These are phyloP conservation scores for Microchirus variegatus DNA, from an alignment of 2,797 vertebrate genomes.

Conservation along the genomic window DNA sequence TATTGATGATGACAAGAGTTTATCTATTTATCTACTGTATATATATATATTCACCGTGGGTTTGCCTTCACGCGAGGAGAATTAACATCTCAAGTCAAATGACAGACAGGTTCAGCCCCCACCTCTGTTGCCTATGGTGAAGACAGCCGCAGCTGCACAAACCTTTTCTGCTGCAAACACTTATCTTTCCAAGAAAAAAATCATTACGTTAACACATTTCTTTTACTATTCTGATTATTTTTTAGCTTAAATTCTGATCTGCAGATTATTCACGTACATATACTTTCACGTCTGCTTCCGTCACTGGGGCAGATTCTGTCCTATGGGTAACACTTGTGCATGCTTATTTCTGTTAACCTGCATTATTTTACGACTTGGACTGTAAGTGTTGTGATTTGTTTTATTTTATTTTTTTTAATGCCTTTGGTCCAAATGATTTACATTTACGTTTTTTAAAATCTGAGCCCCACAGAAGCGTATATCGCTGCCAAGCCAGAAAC, in stretches of 20 bases:
- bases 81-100: slow-evolving; percentile 35
- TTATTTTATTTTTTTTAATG: neutral
- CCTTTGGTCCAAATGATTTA: slow-evolving; percentile 18
- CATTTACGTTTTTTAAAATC: slow-evolving; percentile 18
- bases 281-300: too few species aligned
- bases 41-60: slow-evolving; percentile 67
- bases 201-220: too few species aligned
- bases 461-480: neutral
- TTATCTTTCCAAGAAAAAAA: slow-evolving; percentile 28
- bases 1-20: slow-evolving; percentile 31
- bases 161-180: slow-evolving; percentile 48
- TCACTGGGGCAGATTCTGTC: slow-evolving; percentile 20
- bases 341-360: slow-evolving; percentile 33
- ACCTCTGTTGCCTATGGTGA: slow-evolving; percentile 64
- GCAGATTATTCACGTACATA: slow-evolving; percentile 10
- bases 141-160: slow-evolving; percentile 25
- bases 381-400: slow-evolving; percentile 14
- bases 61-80: slow-evolving; percentile 69
- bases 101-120: slow-evolving; percentile 40
- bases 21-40: slow-evolving; percentile 53
- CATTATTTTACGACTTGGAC: slow-evolving; percentile 21
- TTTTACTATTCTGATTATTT: slow-evolving; percentile 10
- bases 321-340: slow-evolving; percentile 30
- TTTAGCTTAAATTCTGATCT: slow-evolving; percentile 8
- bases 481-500: too few species aligned